Percentiles rank a stretch among this genome's conserved stretches.
These are phyloP conservation scores for Odontamblyopus rebecca DNA, from an alignment of 2,797 vertebrate genomes.

Conservation along the genomic window DNA sequence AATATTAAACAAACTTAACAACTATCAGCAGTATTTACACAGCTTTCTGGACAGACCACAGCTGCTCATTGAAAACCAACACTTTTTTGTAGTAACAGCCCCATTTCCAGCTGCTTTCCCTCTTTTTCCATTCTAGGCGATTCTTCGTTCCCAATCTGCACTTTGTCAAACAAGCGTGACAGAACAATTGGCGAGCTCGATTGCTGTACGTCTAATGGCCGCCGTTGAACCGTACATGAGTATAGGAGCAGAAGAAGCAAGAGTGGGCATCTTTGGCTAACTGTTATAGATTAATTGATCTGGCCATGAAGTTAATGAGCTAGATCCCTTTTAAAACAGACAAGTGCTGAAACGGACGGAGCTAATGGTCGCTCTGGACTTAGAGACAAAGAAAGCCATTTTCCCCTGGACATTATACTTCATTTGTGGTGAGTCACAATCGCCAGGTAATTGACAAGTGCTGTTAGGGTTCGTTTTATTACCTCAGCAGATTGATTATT, in stretches of 20 bases:
- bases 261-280: slow-evolving; percentile 71
- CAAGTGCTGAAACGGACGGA: slow-evolving; percentile 68
- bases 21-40: not conserved
- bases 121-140: not conserved
- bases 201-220: slow-evolving; percentile 35
- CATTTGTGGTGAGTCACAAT: slow-evolving; percentile 42
- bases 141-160: slow-evolving; percentile 15
- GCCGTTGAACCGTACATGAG: slow-evolving; percentile 30
- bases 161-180: slow-evolving; percentile 22
- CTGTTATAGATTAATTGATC: slow-evolving; percentile 81
- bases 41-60: not conserved
- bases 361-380: slow-evolving; percentile 65
- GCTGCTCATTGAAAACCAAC: slow-evolving; percentile 1
- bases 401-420: slow-evolving; percentile 54
- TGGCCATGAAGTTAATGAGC: slow-evolving; percentile 77
- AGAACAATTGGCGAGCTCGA: slow-evolving; percentile 9
- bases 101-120: not conserved
- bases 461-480: slow-evolving; percentile 48
- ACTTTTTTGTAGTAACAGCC: slow-evolving; percentile 1
- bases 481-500: slow-evolving; percentile 32
- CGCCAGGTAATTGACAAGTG: slow-evolving; percentile 58
- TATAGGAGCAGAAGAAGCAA: slow-evolving; percentile 50
- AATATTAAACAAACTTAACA: not conserved
- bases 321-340: slow-evolving; percentile 73
- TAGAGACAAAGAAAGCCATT: slow-evolving; percentile 49